Percentiles rank a stretch among this genome's conserved stretches.
Conservation (phyloP, 2,888 invertebrate genomes). For the Catocala sponsa region DNA sequence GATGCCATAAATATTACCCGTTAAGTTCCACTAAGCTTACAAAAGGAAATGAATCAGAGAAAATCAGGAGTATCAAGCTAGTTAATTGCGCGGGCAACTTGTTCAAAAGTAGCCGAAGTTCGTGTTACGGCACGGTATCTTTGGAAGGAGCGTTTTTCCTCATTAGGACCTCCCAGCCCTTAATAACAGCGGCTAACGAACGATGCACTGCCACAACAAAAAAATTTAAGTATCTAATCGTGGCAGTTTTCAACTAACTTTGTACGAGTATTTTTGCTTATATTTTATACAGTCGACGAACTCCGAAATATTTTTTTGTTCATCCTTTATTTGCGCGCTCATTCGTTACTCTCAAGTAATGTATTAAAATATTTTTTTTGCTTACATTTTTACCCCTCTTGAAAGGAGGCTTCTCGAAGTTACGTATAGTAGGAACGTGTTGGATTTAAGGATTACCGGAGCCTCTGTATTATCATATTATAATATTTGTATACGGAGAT, state of each 20-base stretch:
- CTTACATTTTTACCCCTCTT: constrained; percentile 27
- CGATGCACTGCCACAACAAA: constrained; percentile 55
- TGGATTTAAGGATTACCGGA: constrained; percentile 32
- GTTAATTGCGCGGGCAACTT: constrained; percentile 72
- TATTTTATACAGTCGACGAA: constrained; percentile 24
- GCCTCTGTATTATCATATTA: constrained; percentile 22
- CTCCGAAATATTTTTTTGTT: constrained; percentile 32
- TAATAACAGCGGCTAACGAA: constrained; percentile 69
- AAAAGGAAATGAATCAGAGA: constrained; percentile 55
- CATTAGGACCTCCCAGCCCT: constrained; percentile 64
- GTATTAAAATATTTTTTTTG: constrained; percentile 37
- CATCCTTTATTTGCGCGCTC: constrained; percentile 36
- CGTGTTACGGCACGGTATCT: constrained; percentile 61
- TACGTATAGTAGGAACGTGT: constrained; percentile 26
- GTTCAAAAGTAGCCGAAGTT: constrained; percentile 62
- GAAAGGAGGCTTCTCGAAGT: constrained; percentile 19
- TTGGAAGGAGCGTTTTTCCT: constrained; percentile 72
- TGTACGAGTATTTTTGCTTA: constrained; percentile 16
- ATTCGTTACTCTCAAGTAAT: constrained; percentile 38
- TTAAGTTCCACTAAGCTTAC: constrained; percentile 46
- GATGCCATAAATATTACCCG: constrained; percentile 47
- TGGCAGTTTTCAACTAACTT: constrained; percentile 43
- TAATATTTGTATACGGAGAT: constrained; percentile 20
- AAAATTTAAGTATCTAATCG: constrained; percentile 43
- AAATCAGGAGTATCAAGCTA: constrained; percentile 65